Evolutionary conservation across 2,797 vertebrate genomes (phyloP).

Genomic region (Vireo griseus): DNA sequence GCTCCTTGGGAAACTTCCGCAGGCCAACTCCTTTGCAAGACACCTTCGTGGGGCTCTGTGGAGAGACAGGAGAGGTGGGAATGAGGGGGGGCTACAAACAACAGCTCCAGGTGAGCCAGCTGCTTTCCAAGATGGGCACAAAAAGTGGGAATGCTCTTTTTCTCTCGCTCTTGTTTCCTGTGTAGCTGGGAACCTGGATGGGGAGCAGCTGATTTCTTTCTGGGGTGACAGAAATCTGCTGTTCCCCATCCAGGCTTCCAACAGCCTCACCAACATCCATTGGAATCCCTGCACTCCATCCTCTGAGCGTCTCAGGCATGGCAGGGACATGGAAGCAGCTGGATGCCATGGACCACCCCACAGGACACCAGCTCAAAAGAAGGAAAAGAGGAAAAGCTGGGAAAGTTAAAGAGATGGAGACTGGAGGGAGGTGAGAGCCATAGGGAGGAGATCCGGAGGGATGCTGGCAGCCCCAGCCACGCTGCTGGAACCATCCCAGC

Average conservation of each 20-base stretch:
- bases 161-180: neutral
- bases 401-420: neutral
- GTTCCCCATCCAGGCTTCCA: neutral
- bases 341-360: neutral
- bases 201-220: neutral
- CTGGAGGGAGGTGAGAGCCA: neutral
- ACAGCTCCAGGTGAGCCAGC: neutral
- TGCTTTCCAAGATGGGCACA: neutral
- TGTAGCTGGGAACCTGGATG: neutral
- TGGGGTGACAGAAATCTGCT: neutral
- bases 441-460: neutral
- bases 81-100: neutral
- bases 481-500: neutral
- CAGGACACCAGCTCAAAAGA: neutral
- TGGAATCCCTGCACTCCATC: neutral
- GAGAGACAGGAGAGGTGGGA: neutral
- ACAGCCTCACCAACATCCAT: accelerated
- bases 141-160: neutral
- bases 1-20: slow-evolving; percentile 68
- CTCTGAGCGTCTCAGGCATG: neutral
- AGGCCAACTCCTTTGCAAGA: slow-evolving; percentile 76
- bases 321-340: neutral
- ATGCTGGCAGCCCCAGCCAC: neutral
- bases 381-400: neutral
- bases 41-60: neutral